phyloP scores from a whole-genome alignment of 2,888 invertebrate species.

The Baronia brevicornis region DNA sequence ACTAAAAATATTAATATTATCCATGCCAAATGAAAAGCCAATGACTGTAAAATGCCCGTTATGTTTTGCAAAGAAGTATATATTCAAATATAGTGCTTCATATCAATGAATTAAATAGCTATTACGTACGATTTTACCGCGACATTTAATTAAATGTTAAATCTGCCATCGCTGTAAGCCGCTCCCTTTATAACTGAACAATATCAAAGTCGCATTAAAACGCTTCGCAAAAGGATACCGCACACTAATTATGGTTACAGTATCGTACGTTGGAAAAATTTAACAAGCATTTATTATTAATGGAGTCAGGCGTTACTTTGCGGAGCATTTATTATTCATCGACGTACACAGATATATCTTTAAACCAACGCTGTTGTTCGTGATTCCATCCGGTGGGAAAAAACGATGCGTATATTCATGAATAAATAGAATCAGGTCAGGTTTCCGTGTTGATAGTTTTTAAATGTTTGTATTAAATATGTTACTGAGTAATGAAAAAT shows the following conservation, averaged over 20 bases:
- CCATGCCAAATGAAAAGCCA: too few relatives aligned
- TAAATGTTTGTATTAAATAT: too few relatives aligned
- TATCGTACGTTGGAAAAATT: too few relatives aligned
- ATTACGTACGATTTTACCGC: slow-evolving; percentile 23
- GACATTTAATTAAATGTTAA: slow-evolving; percentile 20
- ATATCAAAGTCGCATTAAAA: slow-evolving; percentile 10
- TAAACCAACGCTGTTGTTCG: slow-evolving; percentile 8
- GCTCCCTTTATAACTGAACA: slow-evolving; percentile 7
- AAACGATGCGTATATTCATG: slow-evolving; percentile 10
- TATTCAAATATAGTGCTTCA: slow-evolving; percentile 19
- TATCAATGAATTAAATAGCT: slow-evolving; percentile 27
- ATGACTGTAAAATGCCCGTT: too few relatives aligned
- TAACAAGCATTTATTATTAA: too few relatives aligned
- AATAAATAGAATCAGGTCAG: slow-evolving; percentile 14
- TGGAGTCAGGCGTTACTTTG: too few relatives aligned
- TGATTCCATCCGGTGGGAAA: slow-evolving; percentile 12
- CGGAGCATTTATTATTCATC: too few relatives aligned
- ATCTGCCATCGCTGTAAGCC: slow-evolving; percentile 12
- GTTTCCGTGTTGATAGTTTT: too few relatives aligned
- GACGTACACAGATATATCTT: too few relatives aligned
- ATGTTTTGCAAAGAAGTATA: slow-evolving; percentile 11
- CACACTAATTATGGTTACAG: slow-evolving; percentile 3
- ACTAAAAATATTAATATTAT: too few relatives aligned
- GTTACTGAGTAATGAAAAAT: too few relatives aligned
- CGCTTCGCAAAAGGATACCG: slow-evolving; percentile 1